Conservation (phyloP, 2,888 invertebrate species). For the Anarsia innoxiella region DNA sequence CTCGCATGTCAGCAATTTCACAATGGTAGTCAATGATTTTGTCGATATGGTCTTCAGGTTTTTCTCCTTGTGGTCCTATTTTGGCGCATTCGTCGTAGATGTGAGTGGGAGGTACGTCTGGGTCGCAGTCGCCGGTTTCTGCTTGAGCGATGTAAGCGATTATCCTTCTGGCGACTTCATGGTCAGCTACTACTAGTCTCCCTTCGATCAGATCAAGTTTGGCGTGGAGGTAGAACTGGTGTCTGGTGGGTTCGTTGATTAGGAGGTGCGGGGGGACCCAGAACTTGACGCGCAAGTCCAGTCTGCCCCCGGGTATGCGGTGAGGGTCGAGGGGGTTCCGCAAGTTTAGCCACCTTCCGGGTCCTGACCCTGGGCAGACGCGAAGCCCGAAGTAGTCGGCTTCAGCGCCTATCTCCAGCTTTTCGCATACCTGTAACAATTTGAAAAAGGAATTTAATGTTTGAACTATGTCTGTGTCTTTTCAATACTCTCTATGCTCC, state of each 20-base stretch:
- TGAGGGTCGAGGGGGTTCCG: conserved; percentile 87
- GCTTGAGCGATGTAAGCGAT: conserved; percentile 86
- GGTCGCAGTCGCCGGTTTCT: conserved; percentile 82
- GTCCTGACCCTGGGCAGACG: conserved; percentile 72
- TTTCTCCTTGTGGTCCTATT: conserved; percentile 76
- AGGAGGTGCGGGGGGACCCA: conserved; percentile 93
- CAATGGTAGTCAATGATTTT: conserved; percentile 79
- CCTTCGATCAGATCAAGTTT: conserved; percentile 84
- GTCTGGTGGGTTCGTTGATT: conserved; percentile 89
- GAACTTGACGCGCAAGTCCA: conserved; percentile 88
- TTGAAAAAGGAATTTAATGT: no score
- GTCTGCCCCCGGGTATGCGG: conserved; percentile 78
- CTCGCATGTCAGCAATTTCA: conserved; percentile 78
- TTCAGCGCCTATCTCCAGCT: conserved; percentile 87
- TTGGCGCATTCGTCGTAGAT: conserved; percentile 79
- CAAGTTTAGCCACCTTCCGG: conserved; percentile 90
- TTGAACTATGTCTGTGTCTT: no score
- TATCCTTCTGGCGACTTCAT: conserved; percentile 80
- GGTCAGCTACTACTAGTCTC: conserved; percentile 80
- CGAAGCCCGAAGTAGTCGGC: conserved; percentile 93
- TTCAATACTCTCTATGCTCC: no score
- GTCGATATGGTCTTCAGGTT: conserved; percentile 78
- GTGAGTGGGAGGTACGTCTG: conserved; percentile 73
- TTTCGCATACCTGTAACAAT: conserved; percentile 84
- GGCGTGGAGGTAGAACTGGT: conserved; percentile 90